Evolutionary conservation across 2,113 vertebrate genomes (phyloP), one percentile per base, ranked within the genome.

Genomic region (Cyprinodon variegatus): DNA sequence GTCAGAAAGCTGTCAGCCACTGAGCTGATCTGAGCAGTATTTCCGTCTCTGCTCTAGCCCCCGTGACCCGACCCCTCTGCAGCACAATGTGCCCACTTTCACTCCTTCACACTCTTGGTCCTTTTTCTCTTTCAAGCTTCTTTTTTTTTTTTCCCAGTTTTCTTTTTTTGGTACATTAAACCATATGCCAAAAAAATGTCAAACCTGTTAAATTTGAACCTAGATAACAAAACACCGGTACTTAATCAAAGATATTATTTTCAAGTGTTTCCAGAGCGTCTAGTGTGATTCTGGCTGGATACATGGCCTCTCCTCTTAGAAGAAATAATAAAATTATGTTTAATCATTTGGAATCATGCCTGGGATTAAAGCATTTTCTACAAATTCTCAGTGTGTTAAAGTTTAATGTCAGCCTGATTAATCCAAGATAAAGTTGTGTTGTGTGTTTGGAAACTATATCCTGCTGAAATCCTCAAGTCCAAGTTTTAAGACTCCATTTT

Each of bases 1-100:
- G 85, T 86, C 86, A 90, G 62, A 74, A 74, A 80, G 72, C 79
- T 89, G 86, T 91, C 86, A 87, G 62, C 82, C 70, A 73, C 81
- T 14, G 82, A 68, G 77, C 67, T 83, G 91, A 89, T 92, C 87
- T 85, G 79, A 91, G 89, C 88, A 45, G 77, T 7, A 12, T 50
- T 86, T 79, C 75, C 72, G 72, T 81, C 70, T 68, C 70, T 57
- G 68, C 57, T 82, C 59, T 84, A 65, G 72, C 65, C 50, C 38
- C 45, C 74, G 72, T 11, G 39, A 79, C 78, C 72, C 0, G 17
- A 78, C 53, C 60, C 53, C 68, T 71, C 61, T 68, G 65, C 63
- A 38, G 63, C 83, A 86, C 79, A 82, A 77, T 77, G 74, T 70
- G 37, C n/a, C 43, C 70, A 40, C 72, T 79, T 65, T 59, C 71